Conservation (phyloP, 2,113 vertebrate genomes). For the Riparia riparia region DNA sequence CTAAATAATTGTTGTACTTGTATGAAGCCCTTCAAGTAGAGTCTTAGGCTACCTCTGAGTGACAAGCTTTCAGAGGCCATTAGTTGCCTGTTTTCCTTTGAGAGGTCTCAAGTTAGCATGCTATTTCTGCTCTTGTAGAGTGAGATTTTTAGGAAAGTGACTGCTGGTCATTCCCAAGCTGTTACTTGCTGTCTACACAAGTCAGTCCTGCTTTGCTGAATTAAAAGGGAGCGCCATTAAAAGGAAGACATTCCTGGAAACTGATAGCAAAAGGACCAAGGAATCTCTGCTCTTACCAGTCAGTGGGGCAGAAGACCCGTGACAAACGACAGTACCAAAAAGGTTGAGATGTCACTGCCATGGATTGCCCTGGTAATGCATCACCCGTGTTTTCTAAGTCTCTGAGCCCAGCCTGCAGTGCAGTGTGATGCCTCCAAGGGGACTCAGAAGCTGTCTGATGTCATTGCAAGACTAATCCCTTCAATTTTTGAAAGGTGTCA, state of each 20-base stretch:
- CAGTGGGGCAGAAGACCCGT: neutral
- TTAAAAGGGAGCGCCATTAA: neutral
- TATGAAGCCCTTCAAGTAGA: neutral
- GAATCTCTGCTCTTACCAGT: neutral
- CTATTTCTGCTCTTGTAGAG: neutral
- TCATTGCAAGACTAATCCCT: neutral
- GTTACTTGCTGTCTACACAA: slow-evolving; percentile 1
- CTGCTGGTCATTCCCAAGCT: slow-evolving; percentile 7
- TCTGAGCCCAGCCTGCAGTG: neutral
- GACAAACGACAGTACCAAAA: neutral
- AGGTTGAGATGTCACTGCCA: neutral
- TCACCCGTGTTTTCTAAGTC: neutral
- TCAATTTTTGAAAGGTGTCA: neutral
- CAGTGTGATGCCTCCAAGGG: neutral
- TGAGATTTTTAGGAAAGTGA: slow-evolving; percentile 5
- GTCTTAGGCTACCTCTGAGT: neutral
- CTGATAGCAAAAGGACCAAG: neutral
- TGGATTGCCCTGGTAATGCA: neutral
- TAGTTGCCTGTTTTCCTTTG: neutral
- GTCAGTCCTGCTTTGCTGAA: neutral
- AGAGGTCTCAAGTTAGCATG: neutral
- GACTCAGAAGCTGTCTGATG: neutral
- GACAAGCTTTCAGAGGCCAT: neutral
- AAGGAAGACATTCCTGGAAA: neutral
- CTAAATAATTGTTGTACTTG: neutral